Evolutionary conservation across 1,140 invertebrate species (phyloP).

Genomic region (Ips nitidus): DNA sequence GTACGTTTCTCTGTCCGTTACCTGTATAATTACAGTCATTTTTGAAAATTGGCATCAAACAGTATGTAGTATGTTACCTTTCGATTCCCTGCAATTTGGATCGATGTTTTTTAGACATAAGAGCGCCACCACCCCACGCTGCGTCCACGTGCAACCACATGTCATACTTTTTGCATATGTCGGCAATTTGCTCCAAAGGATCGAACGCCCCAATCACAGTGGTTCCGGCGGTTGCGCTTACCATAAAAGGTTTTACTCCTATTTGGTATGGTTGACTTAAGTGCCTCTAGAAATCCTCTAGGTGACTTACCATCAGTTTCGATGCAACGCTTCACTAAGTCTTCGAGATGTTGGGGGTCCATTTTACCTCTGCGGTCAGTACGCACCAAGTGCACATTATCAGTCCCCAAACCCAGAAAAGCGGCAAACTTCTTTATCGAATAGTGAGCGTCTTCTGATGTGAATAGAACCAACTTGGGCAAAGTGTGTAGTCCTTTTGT

Average conservation of each 20-base stretch:
- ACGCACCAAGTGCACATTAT: constrained; percentile 74
- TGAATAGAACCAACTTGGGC: constrained; percentile 74
- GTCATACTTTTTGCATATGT: constrained; percentile 77
- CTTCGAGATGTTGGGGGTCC: constrained; percentile 68
- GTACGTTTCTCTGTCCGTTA: no score
- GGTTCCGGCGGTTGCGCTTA: constrained; percentile 87
- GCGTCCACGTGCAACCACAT: constrained; percentile 97
- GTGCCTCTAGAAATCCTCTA: no score
- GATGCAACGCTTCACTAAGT: constrained; percentile 66
- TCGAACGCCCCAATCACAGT: constrained; percentile 88
- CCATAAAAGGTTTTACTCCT: constrained; percentile 77
- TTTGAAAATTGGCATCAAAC: no score
- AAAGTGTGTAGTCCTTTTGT: constrained; percentile 67
- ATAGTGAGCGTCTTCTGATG: constrained; percentile 92
- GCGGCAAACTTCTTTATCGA: constrained; percentile 86
- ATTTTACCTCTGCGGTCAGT: constrained; percentile 79
- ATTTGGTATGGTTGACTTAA: not conserved
- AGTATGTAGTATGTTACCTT: constrained; percentile 54
- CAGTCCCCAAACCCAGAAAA: constrained; percentile 75
- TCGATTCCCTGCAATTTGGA: constrained; percentile 78
- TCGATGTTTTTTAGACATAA: constrained; percentile 80
- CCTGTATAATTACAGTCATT: no score
- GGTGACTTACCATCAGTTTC: no score
- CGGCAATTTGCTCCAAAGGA: constrained; percentile 77
- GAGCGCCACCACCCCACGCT: constrained; percentile 88